Evolutionary conservation across 2,113 vertebrate species (phyloP).

Genomic region (Crotalus horridus): DNA sequence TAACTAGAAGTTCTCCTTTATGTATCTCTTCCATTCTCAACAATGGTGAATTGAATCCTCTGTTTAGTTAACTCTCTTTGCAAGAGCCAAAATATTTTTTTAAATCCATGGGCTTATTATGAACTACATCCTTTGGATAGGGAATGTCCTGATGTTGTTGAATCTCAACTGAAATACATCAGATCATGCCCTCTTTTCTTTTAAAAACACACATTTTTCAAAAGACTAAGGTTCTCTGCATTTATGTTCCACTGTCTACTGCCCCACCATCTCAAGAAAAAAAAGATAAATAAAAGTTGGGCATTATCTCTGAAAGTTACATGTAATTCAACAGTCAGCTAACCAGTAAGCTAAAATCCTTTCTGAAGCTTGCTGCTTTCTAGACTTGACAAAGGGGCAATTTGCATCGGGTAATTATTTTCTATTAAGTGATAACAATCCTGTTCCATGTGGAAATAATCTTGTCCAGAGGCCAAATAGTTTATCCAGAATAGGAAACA

Average conservation of each 20-base stretch:
- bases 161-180: background rate
- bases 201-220: background rate
- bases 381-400: constrained; percentile 58
- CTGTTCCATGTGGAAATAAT: constrained; percentile 68
- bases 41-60: background rate
- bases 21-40: background rate
- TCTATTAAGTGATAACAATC: constrained; percentile 74
- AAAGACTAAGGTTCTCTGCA: background rate
- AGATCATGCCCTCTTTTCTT: background rate
- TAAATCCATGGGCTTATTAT: background rate
- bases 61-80: background rate
- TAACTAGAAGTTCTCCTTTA: background rate
- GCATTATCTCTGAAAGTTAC: constrained; percentile 1
- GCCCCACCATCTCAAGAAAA: background rate
- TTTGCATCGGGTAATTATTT: constrained; percentile 76
- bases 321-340: constrained; percentile 40
- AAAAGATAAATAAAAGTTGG: constrained; percentile 13
- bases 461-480: constrained; percentile 69
- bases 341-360: constrained; percentile 32
- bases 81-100: background rate
- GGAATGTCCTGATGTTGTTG: background rate
- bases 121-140: background rate
- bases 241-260: background rate
- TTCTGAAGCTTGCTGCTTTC: constrained; percentile 41
- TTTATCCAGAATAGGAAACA: constrained; percentile 58